Conservation (phyloP, 2,888 invertebrate genomes). For the Melolontha melolontha region DNA sequence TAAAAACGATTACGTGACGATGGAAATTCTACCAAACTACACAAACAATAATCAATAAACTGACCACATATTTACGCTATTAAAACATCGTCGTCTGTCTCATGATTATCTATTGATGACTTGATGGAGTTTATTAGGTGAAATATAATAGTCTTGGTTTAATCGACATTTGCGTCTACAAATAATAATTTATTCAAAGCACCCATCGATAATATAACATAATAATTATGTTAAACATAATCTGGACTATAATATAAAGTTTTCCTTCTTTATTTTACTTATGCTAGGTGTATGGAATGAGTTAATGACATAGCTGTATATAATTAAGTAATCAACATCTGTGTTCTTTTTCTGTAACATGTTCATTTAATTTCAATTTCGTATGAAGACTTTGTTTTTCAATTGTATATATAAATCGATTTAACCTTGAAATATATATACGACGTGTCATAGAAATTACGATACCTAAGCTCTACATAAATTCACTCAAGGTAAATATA, state of each 20-base stretch:
- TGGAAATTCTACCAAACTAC: slow-evolving; percentile 5
- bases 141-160: background rate
- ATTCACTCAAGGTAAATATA: no score
- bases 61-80: slow-evolving; percentile 8
- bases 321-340: no score
- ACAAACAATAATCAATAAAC: slow-evolving; percentile 18
- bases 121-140: slow-evolving; percentile 11
- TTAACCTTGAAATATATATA: no score
- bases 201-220: slow-evolving; percentile 11
- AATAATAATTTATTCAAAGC: slow-evolving; percentile 18
- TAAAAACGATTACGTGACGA: background rate
- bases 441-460: no score
- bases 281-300: no score
- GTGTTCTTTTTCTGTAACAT: no score
- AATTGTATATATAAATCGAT: no score
- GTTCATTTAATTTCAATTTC: no score
- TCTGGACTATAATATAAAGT: slow-evolving; percentile 3
- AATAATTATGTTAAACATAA: background rate
- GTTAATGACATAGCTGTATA: no score
- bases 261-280: no score
- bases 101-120: slow-evolving; percentile 2
- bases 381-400: no score
- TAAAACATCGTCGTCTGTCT: slow-evolving; percentile 14
- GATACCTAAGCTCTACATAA: no score
- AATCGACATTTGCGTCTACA: background rate